Conservation (phyloP, 2,113 vertebrate species). For the Myotis brandtii region DNA sequence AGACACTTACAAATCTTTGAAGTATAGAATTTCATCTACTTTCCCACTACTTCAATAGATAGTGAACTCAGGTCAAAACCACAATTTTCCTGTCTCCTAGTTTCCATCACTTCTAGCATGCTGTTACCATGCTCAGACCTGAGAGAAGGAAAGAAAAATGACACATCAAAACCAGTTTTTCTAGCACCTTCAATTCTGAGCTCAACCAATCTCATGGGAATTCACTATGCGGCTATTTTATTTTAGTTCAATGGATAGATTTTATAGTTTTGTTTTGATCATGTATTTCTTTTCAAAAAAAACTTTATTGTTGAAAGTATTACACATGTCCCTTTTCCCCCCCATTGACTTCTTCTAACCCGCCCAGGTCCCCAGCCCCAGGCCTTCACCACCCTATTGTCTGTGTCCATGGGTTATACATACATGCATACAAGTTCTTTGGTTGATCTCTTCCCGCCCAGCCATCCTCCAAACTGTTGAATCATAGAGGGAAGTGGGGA, state of each 20-base stretch:
- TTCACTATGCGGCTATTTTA: not conserved
- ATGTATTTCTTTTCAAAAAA: not conserved
- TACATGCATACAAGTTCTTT: too few relatives aligned
- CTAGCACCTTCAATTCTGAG: not conserved
- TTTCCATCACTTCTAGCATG: not conserved
- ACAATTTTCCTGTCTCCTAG: not conserved
- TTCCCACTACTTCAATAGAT: not conserved
- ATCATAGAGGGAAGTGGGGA: too few relatives aligned
- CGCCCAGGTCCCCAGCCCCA: too few relatives aligned
- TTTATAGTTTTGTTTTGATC: slow-evolving; percentile 20
- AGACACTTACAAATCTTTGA: slow-evolving; percentile 6
- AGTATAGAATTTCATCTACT: not conserved
- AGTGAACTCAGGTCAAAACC: not conserved
- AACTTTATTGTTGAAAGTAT: too few relatives aligned
- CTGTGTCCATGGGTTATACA: too few relatives aligned
- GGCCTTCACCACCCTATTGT: too few relatives aligned
- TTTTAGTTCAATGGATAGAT: not conserved
- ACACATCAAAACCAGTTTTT: not conserved
- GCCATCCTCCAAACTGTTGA: too few relatives aligned
- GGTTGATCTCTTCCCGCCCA: too few relatives aligned
- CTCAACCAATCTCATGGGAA: not conserved
- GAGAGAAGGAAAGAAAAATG: not conserved
- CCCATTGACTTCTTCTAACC: too few relatives aligned
- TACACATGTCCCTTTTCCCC: too few relatives aligned
- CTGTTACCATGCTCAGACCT: not conserved